Evolutionary conservation across 2,797 vertebrate species (phyloP).

Genomic region (Eidolon dupreanum): DNA sequence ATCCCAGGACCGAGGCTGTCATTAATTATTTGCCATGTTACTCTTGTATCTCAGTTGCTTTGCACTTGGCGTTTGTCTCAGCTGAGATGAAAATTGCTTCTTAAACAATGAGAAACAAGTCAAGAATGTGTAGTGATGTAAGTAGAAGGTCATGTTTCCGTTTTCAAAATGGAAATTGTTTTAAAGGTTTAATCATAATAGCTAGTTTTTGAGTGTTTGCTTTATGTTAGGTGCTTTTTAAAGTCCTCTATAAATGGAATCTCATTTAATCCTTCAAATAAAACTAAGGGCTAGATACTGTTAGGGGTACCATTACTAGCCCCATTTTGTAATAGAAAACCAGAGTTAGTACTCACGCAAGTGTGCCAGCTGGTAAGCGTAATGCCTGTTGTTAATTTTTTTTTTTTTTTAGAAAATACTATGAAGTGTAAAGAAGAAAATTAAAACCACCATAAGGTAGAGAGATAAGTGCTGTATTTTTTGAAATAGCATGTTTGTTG

Average conservation of each 20-base stretch:
- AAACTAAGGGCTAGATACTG: background rate
- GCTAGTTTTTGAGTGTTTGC: background rate
- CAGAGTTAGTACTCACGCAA: background rate
- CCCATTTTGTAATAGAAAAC: background rate
- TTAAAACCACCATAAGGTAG: background rate
- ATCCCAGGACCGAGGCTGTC: background rate
- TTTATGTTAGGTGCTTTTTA: background rate
- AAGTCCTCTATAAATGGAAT: background rate
- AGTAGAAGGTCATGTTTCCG: background rate
- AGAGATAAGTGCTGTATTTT: background rate
- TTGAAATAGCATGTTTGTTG: background rate
- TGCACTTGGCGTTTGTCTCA: background rate
- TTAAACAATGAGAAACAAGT: conserved; percentile 32
- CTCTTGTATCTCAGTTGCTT: background rate
- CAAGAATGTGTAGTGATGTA: background rate
- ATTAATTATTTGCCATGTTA: background rate
- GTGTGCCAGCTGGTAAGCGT: background rate
- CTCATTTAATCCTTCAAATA: background rate
- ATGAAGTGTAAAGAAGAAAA: background rate
- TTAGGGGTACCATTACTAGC: background rate
- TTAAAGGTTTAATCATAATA: background rate
- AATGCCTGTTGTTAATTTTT: background rate
- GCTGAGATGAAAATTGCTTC: background rate
- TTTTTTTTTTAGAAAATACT: background rate
- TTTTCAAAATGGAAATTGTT: conserved; percentile 35